phyloP scores from a whole-genome alignment of 2,113 vertebrate species.

The Cervus canadensis region DNA sequence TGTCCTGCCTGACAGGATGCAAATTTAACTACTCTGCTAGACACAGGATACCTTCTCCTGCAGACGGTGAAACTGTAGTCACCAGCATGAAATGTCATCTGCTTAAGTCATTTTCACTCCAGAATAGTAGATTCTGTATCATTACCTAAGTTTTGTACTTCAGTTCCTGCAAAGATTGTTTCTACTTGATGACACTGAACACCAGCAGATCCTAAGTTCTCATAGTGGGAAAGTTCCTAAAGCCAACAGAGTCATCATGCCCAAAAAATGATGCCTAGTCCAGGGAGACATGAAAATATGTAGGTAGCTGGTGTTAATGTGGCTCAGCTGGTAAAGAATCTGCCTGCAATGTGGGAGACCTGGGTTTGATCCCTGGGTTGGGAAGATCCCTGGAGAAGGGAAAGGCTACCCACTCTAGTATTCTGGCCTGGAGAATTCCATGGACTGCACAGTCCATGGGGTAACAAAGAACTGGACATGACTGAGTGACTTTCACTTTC shows the following conservation, averaged over 20 bases:
- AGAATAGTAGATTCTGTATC: neutral
- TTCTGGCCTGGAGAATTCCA: neutral
- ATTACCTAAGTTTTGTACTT: neutral
- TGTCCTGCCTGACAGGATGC: neutral
- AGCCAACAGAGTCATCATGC: neutral
- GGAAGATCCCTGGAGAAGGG: neutral
- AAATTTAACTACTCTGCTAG: conserved; percentile 28
- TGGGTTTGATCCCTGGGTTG: neutral
- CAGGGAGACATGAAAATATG: neutral
- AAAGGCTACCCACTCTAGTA: neutral
- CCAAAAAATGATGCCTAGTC: neutral
- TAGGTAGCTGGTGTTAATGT: neutral
- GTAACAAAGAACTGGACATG: neutral
- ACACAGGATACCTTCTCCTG: neutral
- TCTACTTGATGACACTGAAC: neutral
- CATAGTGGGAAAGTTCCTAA: neutral
- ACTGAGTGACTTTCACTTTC: neutral
- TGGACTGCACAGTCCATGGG: neutral
- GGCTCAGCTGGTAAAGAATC: neutral
- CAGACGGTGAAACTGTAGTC: neutral
- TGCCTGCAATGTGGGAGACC: neutral
- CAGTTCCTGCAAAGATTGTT: neutral
- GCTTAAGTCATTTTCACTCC: conserved; percentile 11
- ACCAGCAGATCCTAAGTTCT: neutral
- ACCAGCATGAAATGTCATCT: neutral